These are phyloP conservation scores for Hemicordylus capensis DNA, from an alignment of 2,113 vertebrate species.

Conservation along the genomic window DNA sequence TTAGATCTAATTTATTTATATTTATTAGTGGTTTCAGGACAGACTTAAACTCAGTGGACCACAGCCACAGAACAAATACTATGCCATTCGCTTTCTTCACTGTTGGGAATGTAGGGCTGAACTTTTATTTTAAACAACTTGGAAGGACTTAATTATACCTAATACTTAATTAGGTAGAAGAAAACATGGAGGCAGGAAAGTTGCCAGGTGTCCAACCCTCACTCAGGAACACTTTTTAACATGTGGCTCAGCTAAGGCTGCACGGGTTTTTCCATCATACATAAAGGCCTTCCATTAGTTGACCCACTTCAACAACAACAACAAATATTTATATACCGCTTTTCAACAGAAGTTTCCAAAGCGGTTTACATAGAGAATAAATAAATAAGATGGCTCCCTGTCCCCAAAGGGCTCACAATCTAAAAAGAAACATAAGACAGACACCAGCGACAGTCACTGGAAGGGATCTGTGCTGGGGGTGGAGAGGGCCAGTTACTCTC, in stretches of 20 bases:
- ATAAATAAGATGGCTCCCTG: too few relatives aligned
- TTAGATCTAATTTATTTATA: not conserved
- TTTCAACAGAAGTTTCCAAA: too few relatives aligned
- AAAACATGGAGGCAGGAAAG: not conserved
- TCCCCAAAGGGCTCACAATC: too few relatives aligned
- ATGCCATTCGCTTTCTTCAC: not conserved
- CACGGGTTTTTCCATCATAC: not conserved
- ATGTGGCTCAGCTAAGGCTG: not conserved
- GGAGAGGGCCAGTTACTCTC: too few relatives aligned
- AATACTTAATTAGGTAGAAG: too few relatives aligned
- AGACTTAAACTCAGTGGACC: not conserved
- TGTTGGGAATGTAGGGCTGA: not conserved
- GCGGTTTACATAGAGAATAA: too few relatives aligned
- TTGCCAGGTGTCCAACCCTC: not conserved
- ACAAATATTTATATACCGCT: too few relatives aligned
- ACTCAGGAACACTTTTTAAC: fast-evolving
- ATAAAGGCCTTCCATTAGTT: not conserved
- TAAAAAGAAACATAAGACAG: too few relatives aligned
- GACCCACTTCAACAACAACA: too few relatives aligned
- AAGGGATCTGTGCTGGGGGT: too few relatives aligned
- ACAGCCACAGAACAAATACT: not conserved
- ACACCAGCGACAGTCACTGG: too few relatives aligned
- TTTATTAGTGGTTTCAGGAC: too few relatives aligned
- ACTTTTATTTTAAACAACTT: not conserved
- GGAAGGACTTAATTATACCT: not conserved